Percentiles rank a stretch among this genome's conserved stretches.
phyloP scores from a whole-genome alignment of 2,888 invertebrate genomes.

The Meteorus colon region DNA sequence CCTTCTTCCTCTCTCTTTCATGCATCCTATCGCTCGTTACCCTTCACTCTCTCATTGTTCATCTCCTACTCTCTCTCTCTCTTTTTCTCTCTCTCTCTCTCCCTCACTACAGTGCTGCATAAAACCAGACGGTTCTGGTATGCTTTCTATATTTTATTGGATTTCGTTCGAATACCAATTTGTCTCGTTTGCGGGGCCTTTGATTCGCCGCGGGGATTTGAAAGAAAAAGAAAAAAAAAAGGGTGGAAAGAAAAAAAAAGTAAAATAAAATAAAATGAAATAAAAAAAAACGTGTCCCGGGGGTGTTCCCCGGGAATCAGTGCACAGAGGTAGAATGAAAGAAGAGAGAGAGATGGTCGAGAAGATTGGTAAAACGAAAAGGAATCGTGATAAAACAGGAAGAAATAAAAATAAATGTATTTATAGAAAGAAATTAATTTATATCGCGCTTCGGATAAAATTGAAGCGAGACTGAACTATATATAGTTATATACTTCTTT shows the following conservation, averaged over 20 bases:
- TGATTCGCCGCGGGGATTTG: constrained; percentile 48
- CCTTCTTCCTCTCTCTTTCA: constrained; percentile 29
- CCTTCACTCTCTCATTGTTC: constrained; percentile 40
- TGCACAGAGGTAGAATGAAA: constrained; percentile 29
- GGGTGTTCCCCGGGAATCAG: constrained; percentile 36
- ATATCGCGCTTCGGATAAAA: constrained; percentile 42
- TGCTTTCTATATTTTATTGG: constrained; percentile 60
- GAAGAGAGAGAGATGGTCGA: constrained; percentile 23
- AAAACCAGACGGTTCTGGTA: constrained; percentile 50
- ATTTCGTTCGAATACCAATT: constrained; percentile 60
- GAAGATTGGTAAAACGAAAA: constrained; percentile 7
- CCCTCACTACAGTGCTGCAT: constrained; percentile 46
- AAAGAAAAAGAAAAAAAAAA: constrained; percentile 41
- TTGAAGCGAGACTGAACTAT: constrained; percentile 33
- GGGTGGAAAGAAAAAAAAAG: neutral
- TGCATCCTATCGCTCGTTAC: constrained; percentile 15
- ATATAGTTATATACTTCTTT: neutral
- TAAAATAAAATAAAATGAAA: neutral
- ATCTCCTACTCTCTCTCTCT: constrained; percentile 43
- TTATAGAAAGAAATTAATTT: constrained; percentile 39
- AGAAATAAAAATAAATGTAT: constrained; percentile 17
- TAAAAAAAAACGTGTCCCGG: constrained; percentile 39
- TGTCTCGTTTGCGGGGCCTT: constrained; percentile 56
- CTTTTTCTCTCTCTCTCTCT: constrained; percentile 29
- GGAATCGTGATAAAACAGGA: constrained; percentile 19